A percentile compares a stretch with the other conserved stretches of the same genome.
These are phyloP conservation scores for Rhinella marina DNA, from an alignment of 2,797 vertebrate genomes.

Conservation along the genomic window DNA sequence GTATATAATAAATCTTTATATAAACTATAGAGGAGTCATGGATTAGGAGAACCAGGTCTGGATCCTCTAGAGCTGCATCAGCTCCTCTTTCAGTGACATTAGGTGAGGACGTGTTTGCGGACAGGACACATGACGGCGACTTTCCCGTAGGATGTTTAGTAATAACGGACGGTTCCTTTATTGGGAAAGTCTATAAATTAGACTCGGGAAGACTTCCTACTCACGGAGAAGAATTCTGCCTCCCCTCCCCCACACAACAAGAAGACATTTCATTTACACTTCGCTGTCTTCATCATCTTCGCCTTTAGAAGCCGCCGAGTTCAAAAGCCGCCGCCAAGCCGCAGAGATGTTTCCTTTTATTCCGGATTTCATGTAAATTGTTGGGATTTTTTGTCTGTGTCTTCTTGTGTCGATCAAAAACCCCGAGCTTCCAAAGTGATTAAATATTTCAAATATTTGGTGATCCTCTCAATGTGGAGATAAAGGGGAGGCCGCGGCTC, in stretches of 20 bases:
- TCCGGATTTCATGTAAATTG: conserved; percentile 49
- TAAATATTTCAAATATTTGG: conserved; percentile 60
- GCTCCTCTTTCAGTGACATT: not conserved
- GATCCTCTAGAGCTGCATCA: not conserved
- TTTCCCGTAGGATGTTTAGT: conserved; percentile 8
- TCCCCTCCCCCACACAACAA: conserved; percentile 1
- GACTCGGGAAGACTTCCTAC: conserved; percentile 28
- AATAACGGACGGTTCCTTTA: conserved; percentile 26
- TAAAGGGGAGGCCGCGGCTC: conserved; percentile 31
- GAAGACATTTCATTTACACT: conserved; percentile 55
- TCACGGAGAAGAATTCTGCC: not conserved
- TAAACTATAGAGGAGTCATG: too few relatives aligned
- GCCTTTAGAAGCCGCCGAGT: conserved; percentile 31
- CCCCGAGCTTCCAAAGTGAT: conserved; percentile 44
- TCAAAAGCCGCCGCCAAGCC: conserved; percentile 33
- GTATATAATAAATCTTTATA: too few relatives aligned
- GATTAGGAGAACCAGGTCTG: too few relatives aligned
- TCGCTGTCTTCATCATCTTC: conserved; percentile 40
- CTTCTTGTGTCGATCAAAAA: conserved; percentile 50
- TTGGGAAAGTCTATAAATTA: conserved; percentile 42
- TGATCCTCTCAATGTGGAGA: conserved; percentile 37
- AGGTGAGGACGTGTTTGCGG: conserved; percentile 1
- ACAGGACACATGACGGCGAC: conserved; percentile 9
- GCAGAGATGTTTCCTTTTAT: conserved; percentile 52
- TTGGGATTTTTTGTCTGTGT: conserved; percentile 14